Conservation (phyloP, 2,888 invertebrate species). For the Nephrotoma guestfalica region DNA sequence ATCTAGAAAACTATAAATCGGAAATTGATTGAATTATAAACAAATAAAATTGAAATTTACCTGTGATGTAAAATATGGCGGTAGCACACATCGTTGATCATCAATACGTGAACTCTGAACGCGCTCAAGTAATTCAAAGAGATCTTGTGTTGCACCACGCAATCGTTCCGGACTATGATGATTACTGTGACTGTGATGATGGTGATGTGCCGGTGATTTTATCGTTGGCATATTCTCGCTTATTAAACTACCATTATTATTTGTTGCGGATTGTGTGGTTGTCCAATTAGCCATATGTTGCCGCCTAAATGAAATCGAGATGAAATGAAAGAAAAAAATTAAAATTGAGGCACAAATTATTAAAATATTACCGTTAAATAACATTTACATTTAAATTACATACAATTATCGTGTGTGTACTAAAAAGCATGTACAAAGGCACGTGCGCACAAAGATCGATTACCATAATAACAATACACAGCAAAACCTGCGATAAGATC, state of each 20-base stretch:
- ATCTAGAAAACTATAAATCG: slow-evolving; percentile 2
- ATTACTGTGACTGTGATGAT: slow-evolving; percentile 12
- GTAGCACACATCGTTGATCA: slow-evolving; percentile 93
- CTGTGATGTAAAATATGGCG: slow-evolving; percentile 72
- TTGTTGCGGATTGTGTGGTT: slow-evolving; percentile 9
- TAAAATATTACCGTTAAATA: slow-evolving; percentile 1
- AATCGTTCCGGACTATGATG: slow-evolving; percentile 32
- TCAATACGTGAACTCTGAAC: slow-evolving; percentile 90
- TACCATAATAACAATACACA: neutral
- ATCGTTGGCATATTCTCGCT: neutral
- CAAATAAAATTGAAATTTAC: slow-evolving; percentile 34
- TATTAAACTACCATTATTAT: neutral
- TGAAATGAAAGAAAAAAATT: slow-evolving; percentile 8
- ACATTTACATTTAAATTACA: neutral
- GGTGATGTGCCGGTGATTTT: slow-evolving; percentile 3
- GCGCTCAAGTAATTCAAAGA: slow-evolving; percentile 87
- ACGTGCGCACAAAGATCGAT: neutral
- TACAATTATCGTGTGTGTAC: neutral
- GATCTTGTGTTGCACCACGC: slow-evolving; percentile 46
- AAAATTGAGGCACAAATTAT: neutral
- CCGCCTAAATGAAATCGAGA: slow-evolving; percentile 36
- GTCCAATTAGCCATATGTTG: slow-evolving; percentile 41
- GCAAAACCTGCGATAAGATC: neutral
- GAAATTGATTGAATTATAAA: slow-evolving; percentile 1
- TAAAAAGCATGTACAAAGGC: neutral